phyloP scores from a whole-genome alignment of 2,113 vertebrate genomes.

The Phrynocephalus versicolor region DNA sequence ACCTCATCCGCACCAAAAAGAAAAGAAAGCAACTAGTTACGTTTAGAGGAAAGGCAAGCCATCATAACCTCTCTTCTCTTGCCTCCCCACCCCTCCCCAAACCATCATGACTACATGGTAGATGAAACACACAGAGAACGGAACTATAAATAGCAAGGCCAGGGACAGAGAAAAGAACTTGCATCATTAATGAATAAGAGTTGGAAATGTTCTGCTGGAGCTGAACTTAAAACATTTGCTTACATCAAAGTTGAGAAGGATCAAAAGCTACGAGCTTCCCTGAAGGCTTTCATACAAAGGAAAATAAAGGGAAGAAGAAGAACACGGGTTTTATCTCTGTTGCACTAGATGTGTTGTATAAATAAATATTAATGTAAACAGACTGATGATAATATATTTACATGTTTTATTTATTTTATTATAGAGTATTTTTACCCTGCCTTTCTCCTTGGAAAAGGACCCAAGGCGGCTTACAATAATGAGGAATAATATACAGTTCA shows the following conservation, averaged over 20 bases:
- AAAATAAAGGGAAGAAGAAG: slow-evolving; percentile 10
- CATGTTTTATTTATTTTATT: too few relatives aligned
- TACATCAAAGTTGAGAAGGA: slow-evolving; percentile 66
- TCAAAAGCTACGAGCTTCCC: slow-evolving; percentile 65
- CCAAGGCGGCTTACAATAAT: too few relatives aligned
- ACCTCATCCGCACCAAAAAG: neutral
- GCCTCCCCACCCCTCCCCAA: neutral
- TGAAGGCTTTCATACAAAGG: slow-evolving; percentile 62
- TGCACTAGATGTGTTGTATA: slow-evolving; percentile 58
- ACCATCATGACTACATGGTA: slow-evolving; percentile 31
- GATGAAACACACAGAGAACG: slow-evolving; percentile 36
- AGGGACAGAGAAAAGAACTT: slow-evolving; percentile 51
- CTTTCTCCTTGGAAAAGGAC: too few relatives aligned
- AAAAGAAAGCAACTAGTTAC: neutral
- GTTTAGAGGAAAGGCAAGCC: neutral
- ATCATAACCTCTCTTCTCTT: slow-evolving; percentile 30
- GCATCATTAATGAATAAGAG: slow-evolving; percentile 64
- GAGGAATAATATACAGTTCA: too few relatives aligned
- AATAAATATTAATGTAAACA: slow-evolving; percentile 73
- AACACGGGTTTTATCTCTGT: slow-evolving; percentile 46
- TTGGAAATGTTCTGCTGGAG: slow-evolving; percentile 60
- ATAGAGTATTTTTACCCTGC: too few relatives aligned
- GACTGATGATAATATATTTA: slow-evolving; percentile 69
- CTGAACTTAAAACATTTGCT: slow-evolving; percentile 71
- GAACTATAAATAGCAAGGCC: slow-evolving; percentile 55